These are phyloP conservation scores for cattle (Bos taurus) DNA, from an alignment of 2,113 vertebrate species.

Conservation along the genomic window ARS-UCD2.0 NC_037347.1:55088501-55089000, in stretches of 20 bases:
- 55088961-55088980: background rate
- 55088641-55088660: background rate
- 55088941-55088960: background rate
- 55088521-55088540: background rate
- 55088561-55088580: background rate
- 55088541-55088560: background rate
- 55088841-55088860: background rate
- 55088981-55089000: background rate
- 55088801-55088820: too few species aligned
- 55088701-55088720: background rate
- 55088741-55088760: too few species aligned
- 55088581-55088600: background rate
- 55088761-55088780: background rate
- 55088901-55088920: background rate
- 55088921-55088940: background rate
- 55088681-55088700: background rate
- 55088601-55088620: background rate
- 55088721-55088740: too few species aligned
- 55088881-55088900: background rate
- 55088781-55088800: background rate
- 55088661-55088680: background rate
- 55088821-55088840: background rate
- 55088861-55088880: background rate
- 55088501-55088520: background rate
- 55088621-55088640: background rate